Base-by-base conservation (phyloP, 2,113 vertebrate species). In the Ophiodon elongatus region DNA sequence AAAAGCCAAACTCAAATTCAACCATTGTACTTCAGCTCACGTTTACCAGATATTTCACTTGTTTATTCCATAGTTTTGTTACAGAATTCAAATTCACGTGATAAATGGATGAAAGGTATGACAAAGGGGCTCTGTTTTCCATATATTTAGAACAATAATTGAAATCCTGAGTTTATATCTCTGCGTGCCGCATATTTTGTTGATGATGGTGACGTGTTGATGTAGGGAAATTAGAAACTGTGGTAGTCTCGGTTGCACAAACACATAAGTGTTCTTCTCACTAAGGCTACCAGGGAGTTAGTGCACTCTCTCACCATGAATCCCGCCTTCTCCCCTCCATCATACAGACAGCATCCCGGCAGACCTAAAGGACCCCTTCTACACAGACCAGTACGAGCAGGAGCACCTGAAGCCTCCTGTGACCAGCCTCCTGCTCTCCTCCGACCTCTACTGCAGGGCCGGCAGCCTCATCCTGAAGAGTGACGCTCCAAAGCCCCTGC, bases 301-400 rank as follows among this genome's bases (percentile, higher is more conserved):
- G 17, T 23, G 10, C 29, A 54, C 8, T 54, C 17, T 15, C 23
- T 62, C 11, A 39, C 35, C 56, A 41, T n/a, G 45, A 19, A 13
- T 39, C 72, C 13, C 8, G 1, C 17, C 72, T 67, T 67, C 23
- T 63, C 59, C 25, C 14, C 21, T 77, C 6, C 31, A 1, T 43
- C 45, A 33, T 39, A 8, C 92, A 99, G 98, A 99, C 92, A 97
- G 96, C 63, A 94, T 99, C 92, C 97, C 98, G 13, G 95, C 96
- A 87, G 97, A 99, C 47, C 86, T 99, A 9, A 94, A 92, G 87
- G 97, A 99, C 39, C 98, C 98, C 0, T 99, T 99, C 94, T 99
- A 99, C 92, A 99, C 96, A 3, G 98, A 99, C 93, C 98, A 99
- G 93, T 99, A 99, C 74, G 98, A 99, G 65, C 98, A 99, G 89